Evolutionary conservation across 2,888 invertebrate species (phyloP), one percentile per base, ranked within the genome.

Genomic region (Listrodromus nycthemerus): DNA sequence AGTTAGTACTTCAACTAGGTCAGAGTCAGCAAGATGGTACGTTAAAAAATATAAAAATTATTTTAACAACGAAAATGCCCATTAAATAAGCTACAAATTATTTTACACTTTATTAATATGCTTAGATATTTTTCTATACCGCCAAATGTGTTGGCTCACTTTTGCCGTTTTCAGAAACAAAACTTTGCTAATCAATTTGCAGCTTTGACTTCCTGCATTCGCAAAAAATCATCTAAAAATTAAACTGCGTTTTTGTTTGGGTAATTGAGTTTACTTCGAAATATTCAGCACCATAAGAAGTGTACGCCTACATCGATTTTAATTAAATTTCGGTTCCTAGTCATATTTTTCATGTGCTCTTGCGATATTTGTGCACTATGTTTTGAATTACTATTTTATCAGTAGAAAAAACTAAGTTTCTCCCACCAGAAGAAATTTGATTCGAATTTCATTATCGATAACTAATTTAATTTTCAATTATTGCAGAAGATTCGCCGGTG

Each of bases 1-100:
- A 98, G 91, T 94, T 99, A 74, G 98, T 99, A 67, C 97, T 98
- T 96, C 96, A 97, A 92, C 95, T 98, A 3, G 97, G 97, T 61
- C 97, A 97, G 92, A 96, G 96, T 87, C 95, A 95, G 91, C 95
- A 95, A 87, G 96, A 96, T 90, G 96, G 96, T 83, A 70, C 37
- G 79, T 77, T 50, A 4, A 41, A 41, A 41, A 55, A 65, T 63
- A 24, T 41, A 71, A 75, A 24, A 66, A 21, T 21, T 50, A 80
- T 69, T 21, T 13, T 65, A 84, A 77, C 71, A 41, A 65, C 16
- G 21, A 74, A 63, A 61, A 73, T 73, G 10, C 61, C 24, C 24
- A 58, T 45, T 21, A 7, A 6, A 45, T 5, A 61, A 33, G 3
- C 3, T 19, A 55, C 10, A 55, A 24, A 55, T 21, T 10, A 10